A percentile compares a stretch with the other conserved stretches of the same genome.
These are phyloP conservation scores for Clivina fossor DNA, from an alignment of 2,888 invertebrate species.

Conservation along the genomic window DNA sequence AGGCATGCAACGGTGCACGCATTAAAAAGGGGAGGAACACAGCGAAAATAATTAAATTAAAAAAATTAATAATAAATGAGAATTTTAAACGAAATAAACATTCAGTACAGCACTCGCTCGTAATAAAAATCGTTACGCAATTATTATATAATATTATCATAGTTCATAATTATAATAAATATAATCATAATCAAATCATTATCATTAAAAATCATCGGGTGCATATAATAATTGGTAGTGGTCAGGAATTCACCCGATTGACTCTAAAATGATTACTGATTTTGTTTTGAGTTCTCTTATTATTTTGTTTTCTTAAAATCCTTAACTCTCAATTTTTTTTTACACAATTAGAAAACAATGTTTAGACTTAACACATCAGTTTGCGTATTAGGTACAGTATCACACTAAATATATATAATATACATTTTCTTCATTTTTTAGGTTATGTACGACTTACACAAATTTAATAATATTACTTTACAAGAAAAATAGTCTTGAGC, in stretches of 20 bases:
- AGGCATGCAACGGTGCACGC: constrained; percentile 16
- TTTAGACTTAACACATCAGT: constrained; percentile 35
- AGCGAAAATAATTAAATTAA: constrained; percentile 11
- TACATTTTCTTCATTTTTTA: constrained; percentile 20
- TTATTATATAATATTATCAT: not conserved
- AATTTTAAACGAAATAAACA: no score
- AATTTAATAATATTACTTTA: constrained; percentile 32
- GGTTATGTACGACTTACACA: constrained; percentile 35
- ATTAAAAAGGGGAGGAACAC: constrained; percentile 11
- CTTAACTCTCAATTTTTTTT: constrained; percentile 10
- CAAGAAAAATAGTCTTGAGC: constrained; percentile 34
- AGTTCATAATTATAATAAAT: not conserved
- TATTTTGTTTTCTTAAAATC: not conserved
- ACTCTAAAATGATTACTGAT: constrained; percentile 13
- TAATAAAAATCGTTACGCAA: not conserved
- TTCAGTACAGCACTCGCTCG: constrained; percentile 19
- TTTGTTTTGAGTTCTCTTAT: not conserved
- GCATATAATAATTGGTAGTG: no score
- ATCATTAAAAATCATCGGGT: constrained; percentile 10
- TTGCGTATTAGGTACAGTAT: constrained; percentile 35
- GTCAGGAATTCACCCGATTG: constrained; percentile 18
- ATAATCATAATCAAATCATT: not conserved
- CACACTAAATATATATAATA: constrained; percentile 36
- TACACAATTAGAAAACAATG: constrained; percentile 34
- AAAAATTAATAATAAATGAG: not conserved